Conservation (phyloP, 2,797 vertebrate genomes). For the Momotus momota region DNA sequence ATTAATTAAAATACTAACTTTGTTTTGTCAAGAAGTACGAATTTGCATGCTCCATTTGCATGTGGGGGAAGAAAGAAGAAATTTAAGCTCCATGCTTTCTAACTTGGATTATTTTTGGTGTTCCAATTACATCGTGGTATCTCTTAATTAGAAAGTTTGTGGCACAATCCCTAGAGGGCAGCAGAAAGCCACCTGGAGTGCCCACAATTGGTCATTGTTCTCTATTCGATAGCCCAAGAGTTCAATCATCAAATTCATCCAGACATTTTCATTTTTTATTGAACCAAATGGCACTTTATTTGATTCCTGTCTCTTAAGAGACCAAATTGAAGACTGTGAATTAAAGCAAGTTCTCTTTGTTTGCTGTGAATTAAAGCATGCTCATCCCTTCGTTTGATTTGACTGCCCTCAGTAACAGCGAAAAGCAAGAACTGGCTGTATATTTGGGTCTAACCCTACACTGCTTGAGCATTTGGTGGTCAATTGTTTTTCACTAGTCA, state of each 20-base stretch:
- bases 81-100: neutral
- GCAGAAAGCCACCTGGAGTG: neutral
- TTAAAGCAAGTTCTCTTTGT: neutral
- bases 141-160: neutral
- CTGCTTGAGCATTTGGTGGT: neutral
- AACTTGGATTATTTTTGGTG: neutral
- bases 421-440: neutral
- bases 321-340: neutral
- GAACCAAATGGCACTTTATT: neutral
- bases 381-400: neutral
- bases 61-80: neutral
- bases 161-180: neutral
- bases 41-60: neutral
- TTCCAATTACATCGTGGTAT: neutral
- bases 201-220: fast-evolving
- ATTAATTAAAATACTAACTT: neutral
- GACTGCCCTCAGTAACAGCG: neutral
- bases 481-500: neutral
- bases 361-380: neutral
- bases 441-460: neutral
- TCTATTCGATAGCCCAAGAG: neutral
- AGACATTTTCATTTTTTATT: neutral
- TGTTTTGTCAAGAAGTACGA: neutral
- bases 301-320: neutral
- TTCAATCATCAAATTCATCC: neutral